phyloP scores from a whole-genome alignment of 2,888 invertebrate genomes.

The Acrocera orbiculus region DNA sequence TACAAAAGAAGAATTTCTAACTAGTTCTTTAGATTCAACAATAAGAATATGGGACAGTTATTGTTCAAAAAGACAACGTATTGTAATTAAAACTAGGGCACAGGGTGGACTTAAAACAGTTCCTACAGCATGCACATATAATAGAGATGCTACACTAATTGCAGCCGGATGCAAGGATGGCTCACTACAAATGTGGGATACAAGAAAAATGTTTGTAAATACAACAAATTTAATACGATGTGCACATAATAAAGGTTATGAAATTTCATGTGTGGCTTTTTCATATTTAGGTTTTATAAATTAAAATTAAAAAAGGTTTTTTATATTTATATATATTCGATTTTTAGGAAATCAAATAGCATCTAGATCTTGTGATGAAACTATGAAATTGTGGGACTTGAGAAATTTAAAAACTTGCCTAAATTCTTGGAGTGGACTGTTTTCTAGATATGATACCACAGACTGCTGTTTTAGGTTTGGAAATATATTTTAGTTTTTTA shows the following conservation, averaged over 20 bases:
- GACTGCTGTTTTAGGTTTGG: slow-evolving; percentile 37
- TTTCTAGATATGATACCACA: slow-evolving; percentile 68
- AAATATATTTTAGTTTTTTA: too few species aligned
- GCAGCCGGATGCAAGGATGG: slow-evolving; percentile 90
- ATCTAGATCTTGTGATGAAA: slow-evolving; percentile 79
- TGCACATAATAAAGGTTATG: slow-evolving; percentile 63
- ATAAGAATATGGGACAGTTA: slow-evolving; percentile 80
- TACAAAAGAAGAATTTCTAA: slow-evolving; percentile 79
- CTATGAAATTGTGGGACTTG: slow-evolving; percentile 89
- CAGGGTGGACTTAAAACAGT: slow-evolving; percentile 71
- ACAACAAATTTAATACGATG: slow-evolving; percentile 58
- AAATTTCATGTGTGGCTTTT: slow-evolving; percentile 70
- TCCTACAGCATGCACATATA: slow-evolving; percentile 70
- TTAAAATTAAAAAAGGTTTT: neutral
- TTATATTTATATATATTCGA: neutral
- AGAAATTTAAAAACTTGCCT: slow-evolving; percentile 65
- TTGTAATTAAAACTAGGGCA: slow-evolving; percentile 72
- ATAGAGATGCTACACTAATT: slow-evolving; percentile 69
- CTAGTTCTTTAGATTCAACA: slow-evolving; percentile 86
- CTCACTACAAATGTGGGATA: slow-evolving; percentile 94
- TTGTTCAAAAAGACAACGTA: slow-evolving; percentile 58
- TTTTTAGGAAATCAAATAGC: slow-evolving; percentile 35
- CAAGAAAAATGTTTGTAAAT: slow-evolving; percentile 77
- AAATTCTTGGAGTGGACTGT: slow-evolving; percentile 48
- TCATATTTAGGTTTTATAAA: slow-evolving; percentile 55